Base-by-base conservation (phyloP, 2,888 invertebrate species). In the Ptilodon capucinus region DNA sequence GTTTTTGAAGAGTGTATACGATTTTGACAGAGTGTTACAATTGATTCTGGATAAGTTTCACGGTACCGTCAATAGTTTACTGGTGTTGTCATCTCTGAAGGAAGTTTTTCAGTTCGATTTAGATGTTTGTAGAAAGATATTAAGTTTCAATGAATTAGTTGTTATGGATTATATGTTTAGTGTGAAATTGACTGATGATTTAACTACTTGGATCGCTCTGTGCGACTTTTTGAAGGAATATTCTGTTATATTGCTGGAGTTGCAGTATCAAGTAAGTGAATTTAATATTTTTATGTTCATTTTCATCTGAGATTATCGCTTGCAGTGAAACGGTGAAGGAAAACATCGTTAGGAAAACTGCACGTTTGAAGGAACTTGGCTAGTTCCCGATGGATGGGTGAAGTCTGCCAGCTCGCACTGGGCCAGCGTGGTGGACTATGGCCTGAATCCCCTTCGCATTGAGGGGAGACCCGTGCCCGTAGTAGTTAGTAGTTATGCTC, bases 211-310 rank as follows among this genome's bases (percentile, higher is more conserved):
- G 25, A 71, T 73, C 46, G 60, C 64, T 0, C 48, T 71, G 1
- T 59, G 79, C 38, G 53, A 53, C n/a, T 78, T 79, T 40, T 32
- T 77, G 2, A 67, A 59, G 11, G 68, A 65, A n/a, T 81, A 68
- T 46, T 45, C 61, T 14, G 59, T 57, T 3, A 56, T 60, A 8
- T 43, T 81, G 4, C 28, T 77, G 38, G 73, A 74, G 13, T 17
- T 54, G 0, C 48, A 74, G 11, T 51, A 62, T 49, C 59, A 70
- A 77, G 84, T 85, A 52, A 57, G 65, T 50, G n/a, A n/a, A n/a
- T n/a, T n/a, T n/a, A n/a, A n/a, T n/a, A n/a, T n/a, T n/a, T n/a
- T n/a, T n/a, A n/a, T n/a, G n/a, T n/a, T n/a, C n/a, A n/a, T n/a
- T n/a, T n/a, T n/a, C n/a, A n/a, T n/a, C n/a, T n/a, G n/a, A n/a